These are phyloP conservation scores for Poecilus cupreus DNA, from an alignment of 2,888 invertebrate species.

Conservation along the genomic window DNA sequence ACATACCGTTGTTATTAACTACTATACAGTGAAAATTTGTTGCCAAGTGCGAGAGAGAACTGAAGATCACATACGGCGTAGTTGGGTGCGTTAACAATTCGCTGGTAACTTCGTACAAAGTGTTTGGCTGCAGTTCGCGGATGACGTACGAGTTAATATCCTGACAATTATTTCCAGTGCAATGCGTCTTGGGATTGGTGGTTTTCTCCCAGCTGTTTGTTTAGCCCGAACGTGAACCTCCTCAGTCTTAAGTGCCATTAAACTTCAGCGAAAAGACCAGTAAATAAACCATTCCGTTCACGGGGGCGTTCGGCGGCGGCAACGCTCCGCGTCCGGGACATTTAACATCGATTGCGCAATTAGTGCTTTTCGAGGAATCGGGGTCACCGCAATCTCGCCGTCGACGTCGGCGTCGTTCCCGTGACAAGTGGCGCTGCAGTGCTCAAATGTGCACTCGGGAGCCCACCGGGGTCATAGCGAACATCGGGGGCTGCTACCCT, in stretches of 20 bases:
- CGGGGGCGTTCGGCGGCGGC: background rate
- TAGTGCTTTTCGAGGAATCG: slow-evolving; percentile 44
- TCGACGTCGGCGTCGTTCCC: background rate
- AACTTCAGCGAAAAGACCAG: slow-evolving; percentile 26
- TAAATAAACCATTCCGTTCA: slow-evolving; percentile 46
- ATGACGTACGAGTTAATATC: background rate
- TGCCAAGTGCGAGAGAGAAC: no score
- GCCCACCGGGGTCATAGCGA: background rate
- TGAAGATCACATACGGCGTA: no score
- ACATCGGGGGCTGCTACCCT: no score
- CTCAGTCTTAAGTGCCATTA: slow-evolving; percentile 45
- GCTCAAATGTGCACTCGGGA: slow-evolving; percentile 2
- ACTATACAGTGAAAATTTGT: no score
- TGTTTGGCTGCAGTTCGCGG: no score
- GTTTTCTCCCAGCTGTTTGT: slow-evolving; percentile 23
- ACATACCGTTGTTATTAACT: no score
- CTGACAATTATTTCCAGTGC: background rate
- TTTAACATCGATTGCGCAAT: slow-evolving; percentile 52
- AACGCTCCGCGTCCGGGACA: slow-evolving; percentile 12
- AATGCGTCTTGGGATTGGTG: background rate
- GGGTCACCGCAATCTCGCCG: slow-evolving; percentile 37
- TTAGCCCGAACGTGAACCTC: slow-evolving; percentile 38
- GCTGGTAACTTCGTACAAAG: no score
- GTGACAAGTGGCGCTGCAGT: slow-evolving; percentile 21
- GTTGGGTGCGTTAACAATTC: no score